Evolutionary conservation across 2,113 vertebrate genomes (phyloP).

Genomic region (Copsychus sechellarum): DNA sequence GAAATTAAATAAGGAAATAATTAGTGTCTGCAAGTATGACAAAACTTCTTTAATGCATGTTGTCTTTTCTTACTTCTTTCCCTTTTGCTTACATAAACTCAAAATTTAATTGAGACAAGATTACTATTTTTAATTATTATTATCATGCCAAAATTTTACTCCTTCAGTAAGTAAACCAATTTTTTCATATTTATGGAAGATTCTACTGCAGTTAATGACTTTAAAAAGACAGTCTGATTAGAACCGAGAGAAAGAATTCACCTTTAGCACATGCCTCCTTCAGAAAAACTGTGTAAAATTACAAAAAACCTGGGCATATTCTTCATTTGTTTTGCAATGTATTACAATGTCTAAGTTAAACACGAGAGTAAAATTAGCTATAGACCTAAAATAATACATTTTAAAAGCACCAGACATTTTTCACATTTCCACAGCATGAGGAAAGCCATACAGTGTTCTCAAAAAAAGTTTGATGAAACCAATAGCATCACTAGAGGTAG

Average conservation of each 20-base stretch:
- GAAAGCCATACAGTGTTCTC: background rate
- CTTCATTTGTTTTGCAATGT: background rate
- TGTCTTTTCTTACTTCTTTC: background rate
- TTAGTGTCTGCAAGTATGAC: background rate
- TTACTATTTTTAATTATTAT: background rate
- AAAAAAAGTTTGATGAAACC: background rate
- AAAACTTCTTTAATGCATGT: background rate
- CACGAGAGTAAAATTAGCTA: background rate
- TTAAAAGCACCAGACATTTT: background rate
- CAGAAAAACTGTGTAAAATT: background rate
- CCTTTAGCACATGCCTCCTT: background rate
- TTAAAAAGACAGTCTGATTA: background rate
- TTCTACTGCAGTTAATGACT: background rate
- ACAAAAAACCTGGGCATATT: background rate
- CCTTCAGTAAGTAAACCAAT: background rate
- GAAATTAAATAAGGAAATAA: background rate
- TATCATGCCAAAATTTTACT: background rate
- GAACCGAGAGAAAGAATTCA: background rate
- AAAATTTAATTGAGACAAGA: background rate
- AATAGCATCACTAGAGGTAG: background rate
- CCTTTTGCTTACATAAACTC: background rate
- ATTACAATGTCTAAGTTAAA: background rate
- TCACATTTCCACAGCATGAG: background rate
- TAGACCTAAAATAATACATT: background rate
- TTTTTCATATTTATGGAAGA: background rate